phyloP scores from a whole-genome alignment of 2,113 vertebrate species.

The Forbesichthys papilliferus region DNA sequence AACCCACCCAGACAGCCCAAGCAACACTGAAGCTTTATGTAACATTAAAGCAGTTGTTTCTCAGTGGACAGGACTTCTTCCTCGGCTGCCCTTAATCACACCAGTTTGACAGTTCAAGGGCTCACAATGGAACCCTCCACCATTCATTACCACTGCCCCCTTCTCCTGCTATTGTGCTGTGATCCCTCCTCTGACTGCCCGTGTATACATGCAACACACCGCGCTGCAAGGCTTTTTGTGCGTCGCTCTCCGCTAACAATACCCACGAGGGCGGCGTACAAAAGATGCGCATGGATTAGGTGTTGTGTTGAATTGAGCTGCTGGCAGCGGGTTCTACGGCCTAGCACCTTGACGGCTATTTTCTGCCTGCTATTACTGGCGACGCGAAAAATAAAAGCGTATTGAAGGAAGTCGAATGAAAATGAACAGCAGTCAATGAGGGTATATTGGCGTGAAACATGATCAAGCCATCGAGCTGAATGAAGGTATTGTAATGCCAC shows the following conservation, averaged over 20 bases:
- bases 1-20: slow-evolving; percentile 14
- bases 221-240: slow-evolving; percentile 27
- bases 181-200: slow-evolving; percentile 45
- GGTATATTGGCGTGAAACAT: slow-evolving; percentile 63
- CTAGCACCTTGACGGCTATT: slow-evolving; percentile 30
- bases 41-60: slow-evolving; percentile 26
- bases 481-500: slow-evolving; percentile 55
- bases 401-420: slow-evolving; percentile 46
- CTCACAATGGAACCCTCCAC: slow-evolving; percentile 33
- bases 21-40: slow-evolving; percentile 13
- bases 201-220: slow-evolving; percentile 24
- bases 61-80: slow-evolving; percentile 10
- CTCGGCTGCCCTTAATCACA: slow-evolving; percentile 5
- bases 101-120: slow-evolving; percentile 19
- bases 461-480: slow-evolving; percentile 58
- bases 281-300: not conserved
- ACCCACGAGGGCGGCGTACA: not conserved
- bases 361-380: slow-evolving; percentile 54
- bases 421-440: slow-evolving; percentile 41
- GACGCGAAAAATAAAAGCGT: slow-evolving; percentile 51
- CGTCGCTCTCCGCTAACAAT: slow-evolving; percentile 42
- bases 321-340: slow-evolving; percentile 29
- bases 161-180: slow-evolving; percentile 29
- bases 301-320: slow-evolving; percentile 21
- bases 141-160: slow-evolving; percentile 30